Base-by-base conservation (phyloP, 2,797 vertebrate genomes). In the Spheniscus humboldti region DNA sequence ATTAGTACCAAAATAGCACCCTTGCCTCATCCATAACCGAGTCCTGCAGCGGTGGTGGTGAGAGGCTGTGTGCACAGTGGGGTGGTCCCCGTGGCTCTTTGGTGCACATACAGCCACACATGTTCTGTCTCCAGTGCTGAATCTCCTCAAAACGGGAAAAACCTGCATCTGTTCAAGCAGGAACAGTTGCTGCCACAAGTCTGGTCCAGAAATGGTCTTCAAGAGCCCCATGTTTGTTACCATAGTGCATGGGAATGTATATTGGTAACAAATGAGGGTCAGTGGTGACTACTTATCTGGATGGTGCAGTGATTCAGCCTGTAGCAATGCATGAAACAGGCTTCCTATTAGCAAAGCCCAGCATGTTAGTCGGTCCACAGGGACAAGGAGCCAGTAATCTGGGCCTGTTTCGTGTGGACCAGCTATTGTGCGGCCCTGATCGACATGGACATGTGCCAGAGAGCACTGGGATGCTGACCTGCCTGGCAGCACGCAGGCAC, bases 1-100 rank as follows among this genome's bases (percentile, higher is more conserved):
- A 24, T 55, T 59, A 35, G 18, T 8, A 50, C 20, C 15, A 18
- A 43, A 55, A 6, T 0, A n/a, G 27, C 22, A 33, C 13, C 10
- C 4, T 75, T 0, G 5, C 5, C 7, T 55, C 0, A 0, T 13
- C 23, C n/a, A 11, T 47, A 22, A 1, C 11, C 0, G 0, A 9
- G 31, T 20, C 20, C 18, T 37, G 77, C 17, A 6, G 37, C 6
- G 53, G 20, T 4, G 33, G 23, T 12, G 37, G 57, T 28, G 59
- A 12, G 30, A 22, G 24, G 30, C 48, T 4, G 7, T 2, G 45
- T 15, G 11, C 5, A 1, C 0, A 3, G 33, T 8, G 18, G 18
- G 10, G 4, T 10, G 24, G 30, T 11, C 6, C 35, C 48, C 0
- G 0, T 4, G 33, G 25, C 30, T 45, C 67, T 17, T 12, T 1